Conservation (phyloP, 2,888 invertebrate species). For the Euplagia quadripunctaria region DNA sequence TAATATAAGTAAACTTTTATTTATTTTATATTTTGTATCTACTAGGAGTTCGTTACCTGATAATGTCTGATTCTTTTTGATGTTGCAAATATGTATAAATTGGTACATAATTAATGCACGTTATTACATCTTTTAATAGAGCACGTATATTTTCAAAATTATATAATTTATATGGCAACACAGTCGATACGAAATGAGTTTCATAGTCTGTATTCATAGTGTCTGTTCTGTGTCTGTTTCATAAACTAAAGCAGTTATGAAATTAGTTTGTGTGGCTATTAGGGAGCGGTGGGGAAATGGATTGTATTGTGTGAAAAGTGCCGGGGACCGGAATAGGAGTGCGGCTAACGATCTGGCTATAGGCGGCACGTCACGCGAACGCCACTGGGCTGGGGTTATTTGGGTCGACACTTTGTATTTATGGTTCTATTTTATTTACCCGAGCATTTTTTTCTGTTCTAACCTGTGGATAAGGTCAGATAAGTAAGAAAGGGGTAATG, state of each 20-base stretch:
- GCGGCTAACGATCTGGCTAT: slow-evolving; percentile 35
- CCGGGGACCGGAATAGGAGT: slow-evolving; percentile 49
- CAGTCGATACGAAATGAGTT: background rate
- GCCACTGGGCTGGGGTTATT: slow-evolving; percentile 33
- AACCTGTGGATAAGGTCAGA: slow-evolving; percentile 32
- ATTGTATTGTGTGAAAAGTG: slow-evolving; percentile 38
- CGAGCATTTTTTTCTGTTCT: slow-evolving; percentile 23
- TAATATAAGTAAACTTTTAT: slow-evolving; percentile 50
- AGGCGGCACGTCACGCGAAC: slow-evolving; percentile 46
- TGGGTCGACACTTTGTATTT: slow-evolving; percentile 42
- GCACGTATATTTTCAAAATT: background rate
- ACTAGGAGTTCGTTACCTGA: slow-evolving; percentile 55
- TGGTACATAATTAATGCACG: too few relatives aligned
- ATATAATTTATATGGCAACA: background rate
- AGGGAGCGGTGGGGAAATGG: slow-evolving; percentile 37
- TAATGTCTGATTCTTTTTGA: background rate
- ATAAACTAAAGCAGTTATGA: slow-evolving; percentile 14
- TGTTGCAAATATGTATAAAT: background rate
- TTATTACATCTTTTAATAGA: too few relatives aligned
- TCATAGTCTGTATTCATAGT: background rate
- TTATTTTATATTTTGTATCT: slow-evolving; percentile 44
- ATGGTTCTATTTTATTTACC: slow-evolving; percentile 43
- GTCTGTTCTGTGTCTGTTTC: too few relatives aligned
- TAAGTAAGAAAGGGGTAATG: slow-evolving; percentile 6
- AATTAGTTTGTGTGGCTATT: slow-evolving; percentile 40